These are phyloP conservation scores for Semicossyphus pulcher DNA, from an alignment of 2,113 vertebrate genomes.

Conservation along the genomic window DNA sequence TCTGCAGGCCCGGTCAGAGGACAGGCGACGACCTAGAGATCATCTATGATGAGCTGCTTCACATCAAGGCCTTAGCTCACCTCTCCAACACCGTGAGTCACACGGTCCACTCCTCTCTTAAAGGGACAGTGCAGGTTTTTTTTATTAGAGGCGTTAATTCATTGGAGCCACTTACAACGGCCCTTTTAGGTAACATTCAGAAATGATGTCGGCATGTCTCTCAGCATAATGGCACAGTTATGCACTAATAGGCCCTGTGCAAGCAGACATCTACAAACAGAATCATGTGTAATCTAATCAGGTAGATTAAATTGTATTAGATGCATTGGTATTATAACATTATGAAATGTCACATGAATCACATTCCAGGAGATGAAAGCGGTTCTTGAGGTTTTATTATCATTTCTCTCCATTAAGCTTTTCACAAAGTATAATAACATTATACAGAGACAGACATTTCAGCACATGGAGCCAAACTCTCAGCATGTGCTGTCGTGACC, in stretches of 20 bases:
- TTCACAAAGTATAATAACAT: no score
- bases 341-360: background rate
- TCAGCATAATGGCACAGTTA: background rate
- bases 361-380: background rate
- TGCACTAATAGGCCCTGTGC: background rate
- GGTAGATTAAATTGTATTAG: background rate
- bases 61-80: slow-evolving; percentile 98
- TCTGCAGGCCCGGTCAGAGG: slow-evolving; percentile 93
- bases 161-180: no score
- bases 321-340: background rate
- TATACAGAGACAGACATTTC: no score
- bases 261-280: background rate
- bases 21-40: slow-evolving; percentile 96
- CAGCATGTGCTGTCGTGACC: background rate
- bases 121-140: slow-evolving; percentile 34
- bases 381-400: background rate
- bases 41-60: slow-evolving; percentile 97
- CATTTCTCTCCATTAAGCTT: background rate
- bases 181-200: no score
- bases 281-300: background rate
- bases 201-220: background rate
- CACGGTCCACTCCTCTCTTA: background rate
- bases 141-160: no score
- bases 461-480: no score
- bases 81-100: slow-evolving; percentile 95